These are phyloP conservation scores for Cyprinodon brontotheroides DNA, from an alignment of 2,113 vertebrate genomes.

Conservation along the genomic window DNA sequence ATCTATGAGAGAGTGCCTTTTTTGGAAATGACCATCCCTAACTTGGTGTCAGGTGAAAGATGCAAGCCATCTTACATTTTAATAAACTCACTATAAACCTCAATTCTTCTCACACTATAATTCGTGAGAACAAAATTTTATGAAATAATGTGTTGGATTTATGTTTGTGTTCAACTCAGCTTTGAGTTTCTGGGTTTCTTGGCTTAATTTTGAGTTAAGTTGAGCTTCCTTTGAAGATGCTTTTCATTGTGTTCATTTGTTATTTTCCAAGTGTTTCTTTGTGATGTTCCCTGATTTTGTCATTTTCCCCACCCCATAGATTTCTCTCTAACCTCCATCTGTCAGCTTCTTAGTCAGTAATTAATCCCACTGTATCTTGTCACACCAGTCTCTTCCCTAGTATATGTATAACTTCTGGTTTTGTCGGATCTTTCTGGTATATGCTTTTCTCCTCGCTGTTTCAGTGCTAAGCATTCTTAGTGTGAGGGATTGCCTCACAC, in stretches of 20 bases:
- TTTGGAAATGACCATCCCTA: conserved; percentile 62
- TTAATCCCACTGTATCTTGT: background rate
- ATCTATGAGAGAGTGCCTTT: conserved; percentile 78
- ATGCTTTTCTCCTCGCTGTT: background rate
- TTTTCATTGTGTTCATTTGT: background rate
- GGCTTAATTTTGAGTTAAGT: background rate
- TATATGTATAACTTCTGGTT: too few species aligned
- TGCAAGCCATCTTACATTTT: background rate
- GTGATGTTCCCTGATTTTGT: background rate
- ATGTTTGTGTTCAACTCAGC: background rate
- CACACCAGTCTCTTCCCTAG: too few species aligned
- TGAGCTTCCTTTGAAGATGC: background rate
- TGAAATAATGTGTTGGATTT: background rate
- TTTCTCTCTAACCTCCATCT: background rate
- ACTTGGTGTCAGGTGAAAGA: background rate
- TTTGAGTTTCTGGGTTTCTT: background rate
- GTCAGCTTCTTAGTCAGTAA: too few species aligned
- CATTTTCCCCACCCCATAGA: background rate
- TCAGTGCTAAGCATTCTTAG: background rate
- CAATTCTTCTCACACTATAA: background rate
- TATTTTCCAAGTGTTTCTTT: background rate
- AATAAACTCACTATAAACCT: background rate
- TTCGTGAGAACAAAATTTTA: background rate
- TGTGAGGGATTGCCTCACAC: too few species aligned
- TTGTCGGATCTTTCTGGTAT: background rate